Percentiles rank a stretch among this genome's conserved stretches.
Evolutionary conservation across 2,113 vertebrate genomes (phyloP).

Genomic region (Halichoeres trimaculatus): DNA sequence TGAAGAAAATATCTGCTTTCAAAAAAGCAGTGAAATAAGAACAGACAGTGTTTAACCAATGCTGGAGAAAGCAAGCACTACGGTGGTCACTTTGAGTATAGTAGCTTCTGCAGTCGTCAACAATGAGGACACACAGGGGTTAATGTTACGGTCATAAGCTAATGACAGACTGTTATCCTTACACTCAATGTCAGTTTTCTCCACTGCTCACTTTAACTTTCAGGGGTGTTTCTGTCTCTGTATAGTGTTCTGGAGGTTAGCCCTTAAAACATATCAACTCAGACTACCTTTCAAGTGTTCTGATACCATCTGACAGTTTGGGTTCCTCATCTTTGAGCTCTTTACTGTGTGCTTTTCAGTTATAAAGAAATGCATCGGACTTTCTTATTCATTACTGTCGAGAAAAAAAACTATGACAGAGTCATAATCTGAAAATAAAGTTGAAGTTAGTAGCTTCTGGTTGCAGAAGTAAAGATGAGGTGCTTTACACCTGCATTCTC

Average conservation of each 20-base stretch:
- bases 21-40: constrained; percentile 13
- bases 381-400: constrained; percentile 6
- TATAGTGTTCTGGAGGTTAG: constrained; percentile 54
- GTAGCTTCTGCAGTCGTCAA: constrained; percentile 33
- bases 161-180: constrained; percentile 18
- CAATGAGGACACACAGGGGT: constrained; percentile 23
- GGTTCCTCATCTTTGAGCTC: constrained; percentile 9
- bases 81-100: constrained; percentile 37
- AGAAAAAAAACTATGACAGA: background rate
- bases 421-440: background rate
- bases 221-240: constrained; percentile 21
- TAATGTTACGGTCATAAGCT: constrained; percentile 11
- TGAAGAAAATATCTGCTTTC: background rate
- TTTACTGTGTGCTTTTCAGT: constrained; percentile 59
- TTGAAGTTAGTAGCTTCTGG: background rate
- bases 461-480: background rate
- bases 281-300: constrained; percentile 25
- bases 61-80: constrained; percentile 55
- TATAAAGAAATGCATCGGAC: constrained; percentile 23
- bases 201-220: constrained; percentile 19
- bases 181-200: background rate
- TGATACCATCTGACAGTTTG: constrained; percentile 3
- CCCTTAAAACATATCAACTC: constrained; percentile 57
- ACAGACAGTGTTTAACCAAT: constrained; percentile 11
- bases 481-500: background rate